A percentile compares a stretch with the other conserved stretches of the same genome.
These are phyloP conservation scores for Neodon shergylaensis DNA, from an alignment of 2,113 vertebrate genomes.

Conservation along the genomic window DNA sequence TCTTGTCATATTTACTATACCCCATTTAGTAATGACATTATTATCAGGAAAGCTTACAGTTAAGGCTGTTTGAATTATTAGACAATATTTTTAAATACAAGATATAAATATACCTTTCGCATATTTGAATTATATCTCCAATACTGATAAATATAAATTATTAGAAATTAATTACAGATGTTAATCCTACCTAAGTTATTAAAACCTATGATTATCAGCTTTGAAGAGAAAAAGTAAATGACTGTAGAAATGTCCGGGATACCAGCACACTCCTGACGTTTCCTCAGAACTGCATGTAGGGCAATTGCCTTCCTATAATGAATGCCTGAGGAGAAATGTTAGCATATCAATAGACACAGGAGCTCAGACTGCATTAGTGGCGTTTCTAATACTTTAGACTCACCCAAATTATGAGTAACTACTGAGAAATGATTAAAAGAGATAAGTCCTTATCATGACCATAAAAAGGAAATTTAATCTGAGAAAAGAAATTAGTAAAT, in stretches of 20 bases:
- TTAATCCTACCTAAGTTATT: neutral
- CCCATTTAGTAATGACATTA: neutral
- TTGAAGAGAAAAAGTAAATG: neutral
- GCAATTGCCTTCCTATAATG: neutral
- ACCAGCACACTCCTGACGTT: neutral
- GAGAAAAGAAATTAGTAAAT: constrained; percentile 32
- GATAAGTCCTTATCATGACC: constrained; percentile 29
- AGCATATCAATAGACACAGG: neutral
- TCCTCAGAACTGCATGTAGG: neutral
- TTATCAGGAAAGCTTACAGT: neutral
- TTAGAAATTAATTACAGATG: constrained; percentile 3
- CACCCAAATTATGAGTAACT: constrained; percentile 27
- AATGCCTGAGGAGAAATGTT: neutral
- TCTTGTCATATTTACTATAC: constrained; percentile 10
- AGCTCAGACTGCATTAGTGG: neutral
- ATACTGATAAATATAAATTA: neutral
- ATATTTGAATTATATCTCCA: neutral
- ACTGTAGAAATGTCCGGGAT: neutral
- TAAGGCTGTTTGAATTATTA: constrained; percentile 10
- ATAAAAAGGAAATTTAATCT: constrained; percentile 60
- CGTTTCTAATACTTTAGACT: neutral
- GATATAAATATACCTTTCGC: neutral
- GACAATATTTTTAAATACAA: neutral
- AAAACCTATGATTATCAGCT: neutral
- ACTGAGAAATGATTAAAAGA: constrained; percentile 52